These are phyloP conservation scores for Anhinga rufa DNA, from an alignment of 2,113 vertebrate genomes.

Conservation along the genomic window DNA sequence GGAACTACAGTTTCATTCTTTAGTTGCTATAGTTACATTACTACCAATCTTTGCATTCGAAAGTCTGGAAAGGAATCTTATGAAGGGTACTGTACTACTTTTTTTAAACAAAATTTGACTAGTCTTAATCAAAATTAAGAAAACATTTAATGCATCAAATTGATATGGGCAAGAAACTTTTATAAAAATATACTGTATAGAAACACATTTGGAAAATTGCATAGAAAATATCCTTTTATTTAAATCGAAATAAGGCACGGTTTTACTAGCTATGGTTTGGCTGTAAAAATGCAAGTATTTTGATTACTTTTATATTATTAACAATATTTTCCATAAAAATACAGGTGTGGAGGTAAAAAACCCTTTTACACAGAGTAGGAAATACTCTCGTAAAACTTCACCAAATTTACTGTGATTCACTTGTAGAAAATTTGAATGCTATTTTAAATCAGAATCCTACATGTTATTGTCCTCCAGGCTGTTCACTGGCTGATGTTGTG, in stretches of 20 bases:
- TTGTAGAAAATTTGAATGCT: constrained; percentile 38
- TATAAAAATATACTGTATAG: constrained; percentile 74
- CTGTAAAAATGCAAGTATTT: constrained; percentile 59
- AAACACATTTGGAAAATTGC: constrained; percentile 62
- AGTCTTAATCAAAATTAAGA: constrained; percentile 20
- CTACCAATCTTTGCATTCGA: neutral
- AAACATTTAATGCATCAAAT: neutral
- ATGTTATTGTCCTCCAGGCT: constrained; percentile 52
- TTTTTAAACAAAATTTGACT: neutral
- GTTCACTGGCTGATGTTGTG: constrained; percentile 42
- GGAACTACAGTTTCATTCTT: neutral
- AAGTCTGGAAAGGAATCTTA: neutral
- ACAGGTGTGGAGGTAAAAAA: constrained; percentile 54
- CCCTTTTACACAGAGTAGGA: constrained; percentile 46
- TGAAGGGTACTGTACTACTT: neutral
- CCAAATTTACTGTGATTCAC: constrained; percentile 10
- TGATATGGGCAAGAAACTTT: neutral
- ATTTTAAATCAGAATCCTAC: neutral
- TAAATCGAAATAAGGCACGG: constrained; percentile 71
- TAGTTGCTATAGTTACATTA: neutral
- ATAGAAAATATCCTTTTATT: constrained; percentile 72
- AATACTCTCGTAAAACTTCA: constrained; percentile 42
- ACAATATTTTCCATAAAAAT: constrained; percentile 69
- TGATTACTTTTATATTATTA: constrained; percentile 36
- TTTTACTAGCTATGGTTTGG: constrained; percentile 54